Base-by-base conservation (phyloP, 2,113 vertebrate species). In the Halichoeres trimaculatus region DNA sequence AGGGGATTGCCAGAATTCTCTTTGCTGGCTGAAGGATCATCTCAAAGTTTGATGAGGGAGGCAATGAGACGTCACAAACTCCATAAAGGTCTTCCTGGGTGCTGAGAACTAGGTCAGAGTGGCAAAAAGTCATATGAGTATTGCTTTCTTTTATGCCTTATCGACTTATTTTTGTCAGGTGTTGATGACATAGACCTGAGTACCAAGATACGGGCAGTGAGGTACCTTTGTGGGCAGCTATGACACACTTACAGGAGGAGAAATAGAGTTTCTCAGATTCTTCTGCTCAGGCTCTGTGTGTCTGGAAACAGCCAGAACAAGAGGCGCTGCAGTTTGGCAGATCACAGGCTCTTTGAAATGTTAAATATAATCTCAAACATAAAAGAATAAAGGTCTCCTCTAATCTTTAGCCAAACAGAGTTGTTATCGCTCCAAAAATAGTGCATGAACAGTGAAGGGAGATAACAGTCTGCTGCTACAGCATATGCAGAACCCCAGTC, bases 1-100 rank as follows among this genome's bases (percentile, higher is more conserved):
- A 86, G 83, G 74, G 69, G 88, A 89, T 88, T 88, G 48, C 61
- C 47, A 79, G 77, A 87, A 87, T 86, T 86, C 51, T 71, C 58
- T 81, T 82, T 78, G 70, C 75, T 59, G 52, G 54, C 56, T 41
- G 59, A 80, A 70, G 47, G 65, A 83, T 74, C 70, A 50, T 52
- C 68, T 91, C 89, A 90, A 85, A 88, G 51, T 87, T 90, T 88
- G 53, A 87, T 85, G 85, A 89, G 75, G 63, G 4, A 58, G 60
- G 1, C 11, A 20, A 83, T 73, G 50, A 78, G 62, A 70, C 13
- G 4, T 20, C 52, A 23, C 65, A 56, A 12, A 66, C 65, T 51
- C 2, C 20, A 58, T 34, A 47, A 50, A 34, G 54, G 40, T 43
- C 52, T 52, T 64, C 61, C 5, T 8, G n/a, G 23, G n/a, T 55